Conservation (phyloP, 2,888 invertebrate genomes). For the Drosophila leonis region DNA sequence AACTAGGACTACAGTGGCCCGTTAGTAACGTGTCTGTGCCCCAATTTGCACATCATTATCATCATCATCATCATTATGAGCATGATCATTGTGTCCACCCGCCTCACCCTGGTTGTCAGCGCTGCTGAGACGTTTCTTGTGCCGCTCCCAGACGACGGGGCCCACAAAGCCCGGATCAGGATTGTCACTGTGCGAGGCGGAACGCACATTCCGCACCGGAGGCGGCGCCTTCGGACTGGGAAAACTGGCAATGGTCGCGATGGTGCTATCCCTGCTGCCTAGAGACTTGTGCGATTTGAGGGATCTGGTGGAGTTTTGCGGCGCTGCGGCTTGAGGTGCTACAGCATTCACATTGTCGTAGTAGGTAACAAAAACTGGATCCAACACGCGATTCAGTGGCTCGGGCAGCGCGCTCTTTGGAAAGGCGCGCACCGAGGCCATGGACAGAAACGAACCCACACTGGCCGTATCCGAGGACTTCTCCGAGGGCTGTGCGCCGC, state of each 20-base stretch:
- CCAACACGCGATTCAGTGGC: conserved; percentile 91
- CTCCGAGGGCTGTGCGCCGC: conserved; percentile 74
- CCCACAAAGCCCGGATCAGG: conserved; percentile 94
- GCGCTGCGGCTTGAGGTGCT: conserved; percentile 42
- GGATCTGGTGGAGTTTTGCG: conserved; percentile 57
- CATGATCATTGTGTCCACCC: conserved; percentile 59
- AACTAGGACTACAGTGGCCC: conserved; percentile 65
- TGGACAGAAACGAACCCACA: conserved; percentile 93
- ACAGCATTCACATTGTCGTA: conserved; percentile 87
- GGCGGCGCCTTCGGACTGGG: conserved; percentile 81
- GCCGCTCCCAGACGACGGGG: conserved; percentile 93
- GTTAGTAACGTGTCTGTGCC: conserved; percentile 74
- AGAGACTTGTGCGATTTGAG: conserved; percentile 62
- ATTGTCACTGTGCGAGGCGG: conserved; percentile 90
- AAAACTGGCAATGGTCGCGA: conserved; percentile 77
- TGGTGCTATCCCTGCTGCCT: conserved; percentile 67
- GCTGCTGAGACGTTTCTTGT: conserved; percentile 88
- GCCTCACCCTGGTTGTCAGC: conserved; percentile 74
- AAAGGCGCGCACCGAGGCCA: conserved; percentile 94
- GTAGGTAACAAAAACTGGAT: conserved; percentile 91
- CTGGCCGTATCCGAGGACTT: conserved; percentile 86
- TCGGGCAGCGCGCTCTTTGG: conserved; percentile 92
- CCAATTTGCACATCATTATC: conserved; percentile 71
- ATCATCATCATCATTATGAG: conserved; percentile 63
- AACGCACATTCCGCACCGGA: conserved; percentile 60